Evolutionary conservation across 2,797 vertebrate genomes (phyloP), one percentile per base, ranked within the genome.

Genomic region (Pseudotriccus pelzelni): DNA sequence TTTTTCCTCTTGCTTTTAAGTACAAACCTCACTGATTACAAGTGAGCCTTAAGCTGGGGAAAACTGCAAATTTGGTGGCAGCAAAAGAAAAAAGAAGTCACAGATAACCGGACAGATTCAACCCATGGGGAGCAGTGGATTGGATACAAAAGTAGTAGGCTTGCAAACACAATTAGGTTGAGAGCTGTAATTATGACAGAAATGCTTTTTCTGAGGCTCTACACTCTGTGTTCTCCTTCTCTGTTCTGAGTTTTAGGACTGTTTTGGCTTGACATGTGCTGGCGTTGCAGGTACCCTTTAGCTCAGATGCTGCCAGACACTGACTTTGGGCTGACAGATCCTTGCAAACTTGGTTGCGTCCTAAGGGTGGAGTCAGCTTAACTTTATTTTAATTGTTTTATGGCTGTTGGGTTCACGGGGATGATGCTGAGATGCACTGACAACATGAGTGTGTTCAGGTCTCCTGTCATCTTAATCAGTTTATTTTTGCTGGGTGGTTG

Each of bases 401-500:
- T 77, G 56, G 53, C 50, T 83, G 75, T 87, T 81, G 70, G 28
- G 60, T 82, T 92, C 37, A 34, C 0, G 0, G 49, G 47, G 70
- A 6, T 77, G 90, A 85, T 67, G 58, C 53, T 87, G 90, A 93
- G 89, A 79, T 74, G 58, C 75, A 47, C 46, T 93, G 94, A 84
- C 68, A 92, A 55, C 52, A 32, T 5, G 60, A 93, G 60, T 41
- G 69, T 69, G 89, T 80, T 84, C 77, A 46, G 44, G 83, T 85
- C 92, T 91, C 25, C 79, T 81, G 81, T 84, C 74, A 78, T 34
- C 52, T 76, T 90, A 94, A 91, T 91, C 89, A 95, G 66, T 95
- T 94, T 94, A 70, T 90, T 95, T 94, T 93, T 93, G 84, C n/a
- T 74, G 76, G 60, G 58, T 77, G 66, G 28, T 68, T 97, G 93